A percentile compares a stretch with the other conserved stretches of the same genome.
These are phyloP conservation scores for Torymus aiolomorphi DNA, from an alignment of 2,888 invertebrate genomes.

Conservation along the genomic window DNA sequence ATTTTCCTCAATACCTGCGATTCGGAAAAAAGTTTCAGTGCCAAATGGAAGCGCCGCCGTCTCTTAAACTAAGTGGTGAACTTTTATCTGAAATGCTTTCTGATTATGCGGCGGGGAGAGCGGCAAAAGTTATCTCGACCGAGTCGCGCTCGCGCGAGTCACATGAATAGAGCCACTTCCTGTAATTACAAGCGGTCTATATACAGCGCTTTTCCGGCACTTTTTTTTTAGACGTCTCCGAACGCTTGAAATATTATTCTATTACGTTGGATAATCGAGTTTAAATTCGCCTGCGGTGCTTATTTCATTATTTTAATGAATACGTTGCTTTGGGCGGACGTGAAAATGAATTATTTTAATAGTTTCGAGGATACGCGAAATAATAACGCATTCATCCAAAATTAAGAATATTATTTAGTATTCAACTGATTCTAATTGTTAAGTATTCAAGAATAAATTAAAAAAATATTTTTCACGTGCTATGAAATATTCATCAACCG, in stretches of 20 bases:
- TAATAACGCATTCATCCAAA: no score
- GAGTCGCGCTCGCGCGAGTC: neutral
- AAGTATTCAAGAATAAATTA: no score
- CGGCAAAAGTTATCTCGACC: slow-evolving; percentile 41
- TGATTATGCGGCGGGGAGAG: slow-evolving; percentile 45
- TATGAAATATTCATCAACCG: no score
- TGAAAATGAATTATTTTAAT: no score
- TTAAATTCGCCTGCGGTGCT: neutral
- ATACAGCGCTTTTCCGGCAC: slow-evolving; percentile 3
- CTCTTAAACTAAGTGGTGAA: slow-evolving; percentile 47
- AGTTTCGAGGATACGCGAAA: no score
- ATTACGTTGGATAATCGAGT: slow-evolving; percentile 19
- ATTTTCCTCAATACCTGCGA: slow-evolving; percentile 26
- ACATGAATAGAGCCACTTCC: slow-evolving; percentile 49
- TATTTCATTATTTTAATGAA: no score
- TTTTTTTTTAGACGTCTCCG: neutral
- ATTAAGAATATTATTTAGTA: no score
- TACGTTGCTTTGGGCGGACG: no score
- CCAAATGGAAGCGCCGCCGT: slow-evolving; percentile 35
- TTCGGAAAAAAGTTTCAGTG: slow-evolving; percentile 36
- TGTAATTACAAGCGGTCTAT: slow-evolving; percentile 50
- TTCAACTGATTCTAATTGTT: no score
- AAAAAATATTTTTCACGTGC: no score
- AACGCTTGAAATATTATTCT: slow-evolving; percentile 8
- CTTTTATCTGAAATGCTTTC: slow-evolving; percentile 53